These are phyloP conservation scores for Crotophaga sulcirostris DNA, from an alignment of 2,113 vertebrate genomes.

Conservation along the genomic window DNA sequence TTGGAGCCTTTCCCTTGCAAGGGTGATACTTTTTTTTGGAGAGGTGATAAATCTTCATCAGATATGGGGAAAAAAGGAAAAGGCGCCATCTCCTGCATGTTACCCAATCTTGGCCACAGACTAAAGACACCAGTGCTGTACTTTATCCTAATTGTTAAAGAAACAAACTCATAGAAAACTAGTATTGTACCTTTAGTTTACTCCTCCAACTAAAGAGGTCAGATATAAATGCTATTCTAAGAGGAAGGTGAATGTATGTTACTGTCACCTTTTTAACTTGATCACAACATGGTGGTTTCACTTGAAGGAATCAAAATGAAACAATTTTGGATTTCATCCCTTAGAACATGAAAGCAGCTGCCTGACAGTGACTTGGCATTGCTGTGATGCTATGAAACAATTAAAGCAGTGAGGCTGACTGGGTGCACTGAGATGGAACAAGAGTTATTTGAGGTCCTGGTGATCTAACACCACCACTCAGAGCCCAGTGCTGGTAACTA, in stretches of 20 bases:
- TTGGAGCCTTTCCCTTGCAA: background rate
- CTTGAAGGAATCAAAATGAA: background rate
- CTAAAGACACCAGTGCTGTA: background rate
- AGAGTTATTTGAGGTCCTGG: background rate
- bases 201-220: background rate
- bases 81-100: background rate
- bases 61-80: background rate
- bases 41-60: background rate
- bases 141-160: background rate
- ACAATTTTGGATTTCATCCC: background rate
- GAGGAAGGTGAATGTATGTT: background rate
- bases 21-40: background rate
- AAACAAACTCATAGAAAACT: background rate
- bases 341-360: background rate
- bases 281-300: background rate
- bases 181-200: background rate
- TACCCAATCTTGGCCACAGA: background rate
- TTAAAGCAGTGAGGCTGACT: background rate
- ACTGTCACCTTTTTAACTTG: background rate
- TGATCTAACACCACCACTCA: background rate
- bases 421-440: background rate
- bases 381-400: background rate
- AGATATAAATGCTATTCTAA: background rate
- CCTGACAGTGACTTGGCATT: background rate
- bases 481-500: background rate